phyloP scores from a whole-genome alignment of 64 coral and sea anemone species.

The Platygyra sinensis region DNA sequence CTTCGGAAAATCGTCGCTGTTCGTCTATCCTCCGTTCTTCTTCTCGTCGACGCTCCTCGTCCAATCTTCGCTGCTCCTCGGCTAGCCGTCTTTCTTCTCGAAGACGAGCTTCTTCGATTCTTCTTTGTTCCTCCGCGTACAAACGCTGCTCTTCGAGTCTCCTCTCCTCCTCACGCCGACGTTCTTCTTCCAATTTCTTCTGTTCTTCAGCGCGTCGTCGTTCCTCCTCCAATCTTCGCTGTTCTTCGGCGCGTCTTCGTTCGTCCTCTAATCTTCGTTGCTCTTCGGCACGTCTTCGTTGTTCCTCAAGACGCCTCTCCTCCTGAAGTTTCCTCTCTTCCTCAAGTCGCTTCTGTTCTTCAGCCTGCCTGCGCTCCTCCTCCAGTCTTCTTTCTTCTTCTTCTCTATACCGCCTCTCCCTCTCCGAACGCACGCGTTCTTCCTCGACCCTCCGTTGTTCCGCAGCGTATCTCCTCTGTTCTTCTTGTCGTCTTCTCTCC shows the following conservation, averaged over 20 bases:
- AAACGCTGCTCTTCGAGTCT: slow-evolving; percentile 46
- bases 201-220: slow-evolving; percentile 45
- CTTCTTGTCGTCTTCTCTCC: slow-evolving; percentile 8
- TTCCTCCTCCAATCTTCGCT: slow-evolving; percentile 66
- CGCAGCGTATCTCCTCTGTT: neutral
- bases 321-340: slow-evolving; percentile 48
- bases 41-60: slow-evolving; percentile 61
- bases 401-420: slow-evolving; percentile 32
- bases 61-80: slow-evolving; percentile 60
- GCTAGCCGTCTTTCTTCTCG: slow-evolving; percentile 47
- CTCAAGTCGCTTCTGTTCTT: slow-evolving; percentile 56
- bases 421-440: slow-evolving; percentile 14
- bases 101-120: slow-evolving; percentile 49
- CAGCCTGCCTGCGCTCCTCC: slow-evolving; percentile 21
- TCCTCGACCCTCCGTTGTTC: slow-evolving; percentile 38
- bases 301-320: slow-evolving; percentile 32
- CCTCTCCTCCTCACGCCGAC: slow-evolving; percentile 53
- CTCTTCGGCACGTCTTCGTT: slow-evolving; percentile 39
- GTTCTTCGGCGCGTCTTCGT: slow-evolving; percentile 46
- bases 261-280: slow-evolving; percentile 34
- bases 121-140: slow-evolving; percentile 54
- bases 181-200: slow-evolving; percentile 49
- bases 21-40: slow-evolving; percentile 70
- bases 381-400: slow-evolving; percentile 35
- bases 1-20: slow-evolving; percentile 62